Evolutionary conservation across 2,888 invertebrate genomes (phyloP).

Genomic region (Eubasilissa splendida): DNA sequence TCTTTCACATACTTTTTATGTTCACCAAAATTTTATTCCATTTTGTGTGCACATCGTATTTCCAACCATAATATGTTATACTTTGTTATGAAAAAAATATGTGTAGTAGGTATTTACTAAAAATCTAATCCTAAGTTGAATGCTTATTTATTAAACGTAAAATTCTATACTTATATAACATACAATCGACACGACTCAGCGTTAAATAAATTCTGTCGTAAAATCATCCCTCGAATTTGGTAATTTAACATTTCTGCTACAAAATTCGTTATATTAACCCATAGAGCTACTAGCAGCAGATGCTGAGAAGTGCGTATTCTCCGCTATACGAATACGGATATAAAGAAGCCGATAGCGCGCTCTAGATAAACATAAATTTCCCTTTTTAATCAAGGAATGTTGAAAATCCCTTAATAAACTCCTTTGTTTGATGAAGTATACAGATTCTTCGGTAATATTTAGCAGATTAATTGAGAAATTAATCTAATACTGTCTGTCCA

Average conservation of each 20-base stretch:
- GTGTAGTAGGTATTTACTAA: too few relatives aligned
- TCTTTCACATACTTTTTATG: too few relatives aligned
- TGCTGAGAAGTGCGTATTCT: slow-evolving; percentile 22
- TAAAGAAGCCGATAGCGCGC: slow-evolving; percentile 28
- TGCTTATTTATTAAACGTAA: too few relatives aligned
- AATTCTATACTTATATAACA: too few relatives aligned
- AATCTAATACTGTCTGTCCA: slow-evolving; percentile 14
- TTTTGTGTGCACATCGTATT: too few relatives aligned
- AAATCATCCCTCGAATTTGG: slow-evolving; percentile 9
- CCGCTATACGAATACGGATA: slow-evolving; percentile 6
- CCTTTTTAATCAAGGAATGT: slow-evolving; percentile 36
- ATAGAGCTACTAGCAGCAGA: slow-evolving; percentile 20
- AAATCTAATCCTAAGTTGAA: too few relatives aligned
- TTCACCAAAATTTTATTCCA: too few relatives aligned
- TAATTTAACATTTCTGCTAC: slow-evolving; percentile 13
- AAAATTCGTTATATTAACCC: background rate
- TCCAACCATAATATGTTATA: too few relatives aligned
- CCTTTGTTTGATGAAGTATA: slow-evolving; percentile 29
- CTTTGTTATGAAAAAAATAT: too few relatives aligned
- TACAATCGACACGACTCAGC: too few relatives aligned
- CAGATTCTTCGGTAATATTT: slow-evolving; percentile 6
- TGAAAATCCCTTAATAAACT: slow-evolving; percentile 35
- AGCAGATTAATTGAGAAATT: slow-evolving; percentile 10
- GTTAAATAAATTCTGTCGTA: background rate
- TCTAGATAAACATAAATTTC: slow-evolving; percentile 34